These are phyloP conservation scores for Machaerirhynchus nigripectus DNA, from an alignment of 2,113 vertebrate species.

Conservation along the genomic window DNA sequence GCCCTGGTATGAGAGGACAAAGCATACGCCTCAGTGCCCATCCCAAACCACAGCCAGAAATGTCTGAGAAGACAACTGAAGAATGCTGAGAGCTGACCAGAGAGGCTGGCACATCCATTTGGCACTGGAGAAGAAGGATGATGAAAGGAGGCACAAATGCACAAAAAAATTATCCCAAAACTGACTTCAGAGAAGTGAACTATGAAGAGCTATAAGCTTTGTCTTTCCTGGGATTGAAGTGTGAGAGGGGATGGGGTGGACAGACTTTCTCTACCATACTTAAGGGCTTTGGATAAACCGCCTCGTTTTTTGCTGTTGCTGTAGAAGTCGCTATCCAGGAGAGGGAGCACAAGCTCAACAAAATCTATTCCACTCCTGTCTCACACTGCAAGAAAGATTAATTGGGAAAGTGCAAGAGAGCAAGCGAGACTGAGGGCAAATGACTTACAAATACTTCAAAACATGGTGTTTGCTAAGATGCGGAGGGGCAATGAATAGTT, in stretches of 20 bases:
- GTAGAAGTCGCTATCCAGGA: not conserved
- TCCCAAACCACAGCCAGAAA: not conserved
- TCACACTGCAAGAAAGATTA: too few species aligned
- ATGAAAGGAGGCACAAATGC: not conserved
- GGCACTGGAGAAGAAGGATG: not conserved
- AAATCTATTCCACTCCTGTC: not conserved
- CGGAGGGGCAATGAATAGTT: not conserved
- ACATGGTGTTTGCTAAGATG: not conserved
- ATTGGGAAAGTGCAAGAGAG: not conserved
- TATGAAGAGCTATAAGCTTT: not conserved
- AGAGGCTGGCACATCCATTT: not conserved
- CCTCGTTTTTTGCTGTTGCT: not conserved
- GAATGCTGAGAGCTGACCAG: not conserved
- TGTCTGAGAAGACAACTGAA: not conserved
- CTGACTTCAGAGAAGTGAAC: not conserved
- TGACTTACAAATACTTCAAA: not conserved
- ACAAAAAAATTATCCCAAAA: not conserved
- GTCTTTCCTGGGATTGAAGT: not conserved
- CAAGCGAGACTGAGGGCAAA: rapidly evolving
- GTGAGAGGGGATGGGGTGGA: not conserved
- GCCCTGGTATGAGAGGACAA: not conserved
- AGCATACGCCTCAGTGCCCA: rapidly evolving
- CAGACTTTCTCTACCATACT: not conserved
- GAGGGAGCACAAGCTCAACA: constrained; percentile 38
- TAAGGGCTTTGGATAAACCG: not conserved